Conservation (phyloP, 2,113 vertebrate genomes). For the Triplophysa tibetana region DNA sequence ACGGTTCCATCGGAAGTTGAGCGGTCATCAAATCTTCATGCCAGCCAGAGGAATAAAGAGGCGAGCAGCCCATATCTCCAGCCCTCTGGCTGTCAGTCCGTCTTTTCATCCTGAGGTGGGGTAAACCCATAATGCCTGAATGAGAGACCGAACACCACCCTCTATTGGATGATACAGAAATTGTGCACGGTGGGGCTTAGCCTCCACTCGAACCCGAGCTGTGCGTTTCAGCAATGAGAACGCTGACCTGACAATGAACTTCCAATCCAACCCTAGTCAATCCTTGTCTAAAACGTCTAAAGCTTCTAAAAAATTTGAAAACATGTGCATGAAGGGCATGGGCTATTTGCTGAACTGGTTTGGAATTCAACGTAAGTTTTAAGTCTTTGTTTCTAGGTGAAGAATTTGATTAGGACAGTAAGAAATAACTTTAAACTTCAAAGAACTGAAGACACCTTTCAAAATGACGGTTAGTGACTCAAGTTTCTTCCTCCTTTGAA, state of each 20-base stretch:
- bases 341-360: not conserved
- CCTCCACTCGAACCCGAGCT: conserved; percentile 4
- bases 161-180: conserved; percentile 71
- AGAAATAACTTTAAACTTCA: not conserved
- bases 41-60: conserved; percentile 38
- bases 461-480: too few species aligned
- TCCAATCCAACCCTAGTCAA: conserved; percentile 30
- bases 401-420: not conserved
- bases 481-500: not conserved
- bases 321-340: not conserved
- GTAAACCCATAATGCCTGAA: conserved; percentile 49
- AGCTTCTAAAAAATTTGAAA: too few species aligned
- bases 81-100: conserved; percentile 49
- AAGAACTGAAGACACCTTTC: not conserved
- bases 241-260: conserved; percentile 39
- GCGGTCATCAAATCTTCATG: conserved; percentile 30
- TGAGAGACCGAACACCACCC: conserved; percentile 73
- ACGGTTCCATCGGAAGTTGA: conserved; percentile 18
- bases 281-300: not conserved
- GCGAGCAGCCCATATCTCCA: conserved; percentile 47
- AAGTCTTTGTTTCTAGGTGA: not conserved
- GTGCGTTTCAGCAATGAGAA: conserved; percentile 2
- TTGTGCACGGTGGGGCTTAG: conserved; percentile 46
- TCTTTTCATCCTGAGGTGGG: conserved; percentile 50
- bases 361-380: not conserved